Evolutionary conservation across 1,140 invertebrate genomes (phyloP).

Genomic region (Drosophila tristis): DNA sequence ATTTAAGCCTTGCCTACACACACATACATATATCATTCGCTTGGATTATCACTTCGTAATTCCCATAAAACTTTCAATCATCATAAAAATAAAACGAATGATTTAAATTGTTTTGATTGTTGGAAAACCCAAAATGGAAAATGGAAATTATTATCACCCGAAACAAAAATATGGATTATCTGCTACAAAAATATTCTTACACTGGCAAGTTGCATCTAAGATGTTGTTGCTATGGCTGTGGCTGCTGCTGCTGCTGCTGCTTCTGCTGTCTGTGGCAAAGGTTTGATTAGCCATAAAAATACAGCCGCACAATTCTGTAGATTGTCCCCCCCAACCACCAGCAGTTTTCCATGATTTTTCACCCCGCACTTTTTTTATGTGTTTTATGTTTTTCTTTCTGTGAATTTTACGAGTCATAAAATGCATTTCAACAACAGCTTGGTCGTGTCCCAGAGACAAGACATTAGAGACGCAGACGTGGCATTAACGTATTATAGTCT

Average conservation of each 20-base stretch:
- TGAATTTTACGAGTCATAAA: slow-evolving; percentile 70
- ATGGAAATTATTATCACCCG: background rate
- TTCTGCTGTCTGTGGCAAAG: slow-evolving; percentile 68
- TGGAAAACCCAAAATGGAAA: background rate
- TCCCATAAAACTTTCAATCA: slow-evolving; percentile 8
- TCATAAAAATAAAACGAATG: slow-evolving; percentile 1
- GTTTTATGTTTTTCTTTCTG: slow-evolving; percentile 17
- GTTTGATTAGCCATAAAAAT: slow-evolving; percentile 79
- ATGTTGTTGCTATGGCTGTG: no score
- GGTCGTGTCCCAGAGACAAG: background rate
- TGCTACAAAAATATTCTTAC: background rate
- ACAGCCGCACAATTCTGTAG: slow-evolving; percentile 49
- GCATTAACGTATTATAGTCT: slow-evolving; percentile 72
- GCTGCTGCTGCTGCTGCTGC: slow-evolving; percentile 36
- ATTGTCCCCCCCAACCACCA: slow-evolving; percentile 36
- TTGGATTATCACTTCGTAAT: background rate
- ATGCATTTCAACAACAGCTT: slow-evolving; percentile 64
- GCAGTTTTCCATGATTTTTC: background rate
- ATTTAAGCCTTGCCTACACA: no score
- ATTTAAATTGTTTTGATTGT: slow-evolving; percentile 34
- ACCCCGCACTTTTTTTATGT: slow-evolving; percentile 13
- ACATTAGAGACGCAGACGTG: slow-evolving; percentile 2
- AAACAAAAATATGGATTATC: slow-evolving; percentile 37
- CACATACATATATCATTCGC: background rate
- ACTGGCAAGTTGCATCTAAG: background rate